Evolutionary conservation across 2,888 invertebrate genomes (phyloP), one percentile per base, ranked within the genome.

Genomic region (Philaethria dido): DNA sequence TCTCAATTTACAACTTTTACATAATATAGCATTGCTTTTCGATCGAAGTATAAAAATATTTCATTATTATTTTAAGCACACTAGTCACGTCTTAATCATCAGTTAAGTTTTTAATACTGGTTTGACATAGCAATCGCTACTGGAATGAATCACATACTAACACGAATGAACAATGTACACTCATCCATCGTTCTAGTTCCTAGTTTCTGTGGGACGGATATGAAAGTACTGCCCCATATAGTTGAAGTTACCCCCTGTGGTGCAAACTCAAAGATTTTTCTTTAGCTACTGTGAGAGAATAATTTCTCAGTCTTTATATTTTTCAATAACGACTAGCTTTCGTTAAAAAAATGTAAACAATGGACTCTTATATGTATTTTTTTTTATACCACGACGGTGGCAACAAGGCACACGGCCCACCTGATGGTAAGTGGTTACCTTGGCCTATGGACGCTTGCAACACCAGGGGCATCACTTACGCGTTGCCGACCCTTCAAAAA

Each of bases 161-260:
- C 72, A 62, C 66, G 54, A 64, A 62, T 39, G 66, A 66, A 70
- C 72, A 66, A 72, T 68, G 66, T 64, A 64, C 66, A 70, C 66
- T 70, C 68, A 68, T 55, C 68, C 70, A 66, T 68, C 67, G 70
- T 39, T 67, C 69, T 22, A 69, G 60, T 65, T 39, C 39, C 39
- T 39, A 69, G 52, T 69, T 61, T 61, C 61, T 48, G 20, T 63
- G 69, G 52, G 48, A 33, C 55, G 48, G 13, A 69, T 65, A 68
- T 70, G 66, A 69, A 70, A 59, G 59, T 66, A 55, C 54, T 66
- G 68, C 52, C 45, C 66, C 63, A 70, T 63, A 69, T 70, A 63
- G 63, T 20, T 50, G 61, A 47, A 66, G 69, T 64, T 64, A 62
- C 60, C 47, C 25, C 52, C 33, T 59, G 42, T 60, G 33, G 36